phyloP scores from a whole-genome alignment of 2,113 vertebrate species.

The Chaetorhynchus papuensis region DNA sequence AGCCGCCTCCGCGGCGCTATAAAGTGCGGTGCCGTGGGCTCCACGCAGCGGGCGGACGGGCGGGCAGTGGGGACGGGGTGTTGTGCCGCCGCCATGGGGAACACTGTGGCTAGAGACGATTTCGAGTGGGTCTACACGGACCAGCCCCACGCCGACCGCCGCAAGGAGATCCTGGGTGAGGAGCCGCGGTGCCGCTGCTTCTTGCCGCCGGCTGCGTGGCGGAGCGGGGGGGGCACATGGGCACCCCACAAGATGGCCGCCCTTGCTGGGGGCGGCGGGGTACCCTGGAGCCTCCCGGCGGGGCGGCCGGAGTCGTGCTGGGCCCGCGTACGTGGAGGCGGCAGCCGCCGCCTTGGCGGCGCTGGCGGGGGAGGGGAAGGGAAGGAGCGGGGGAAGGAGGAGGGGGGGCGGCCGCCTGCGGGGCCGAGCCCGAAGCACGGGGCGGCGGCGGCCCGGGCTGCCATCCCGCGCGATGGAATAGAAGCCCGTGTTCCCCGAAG shows the following conservation, averaged over 20 bases:
- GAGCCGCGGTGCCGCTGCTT: not conserved
- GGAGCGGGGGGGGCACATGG: not conserved
- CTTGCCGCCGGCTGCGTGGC: not conserved
- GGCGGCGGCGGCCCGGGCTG: not conserved
- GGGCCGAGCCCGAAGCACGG: no score
- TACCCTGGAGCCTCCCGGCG: no score
- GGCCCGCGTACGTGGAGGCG: not conserved
- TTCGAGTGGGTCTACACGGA: conserved; percentile 95
- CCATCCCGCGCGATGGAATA: not conserved
- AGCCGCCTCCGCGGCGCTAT: not conserved
- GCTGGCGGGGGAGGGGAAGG: not conserved
- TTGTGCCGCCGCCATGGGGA: conserved; percentile 74
- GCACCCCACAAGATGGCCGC: conserved; percentile 6
- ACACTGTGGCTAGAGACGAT: conserved; percentile 82
- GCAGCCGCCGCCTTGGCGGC: not conserved
- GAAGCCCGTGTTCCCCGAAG: not conserved
- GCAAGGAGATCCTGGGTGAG: conserved; percentile 90
- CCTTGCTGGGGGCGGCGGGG: not conserved
- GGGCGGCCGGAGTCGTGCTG: not conserved
- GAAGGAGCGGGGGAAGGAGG: not conserved
- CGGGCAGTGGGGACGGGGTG: fast-evolving
- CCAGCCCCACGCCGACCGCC: conserved; percentile 88
- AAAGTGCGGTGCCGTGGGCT: not conserved
- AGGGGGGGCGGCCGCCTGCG: not conserved
- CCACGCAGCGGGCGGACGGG: fast-evolving